Base-by-base conservation (phyloP, 92 coral and sea anemone species). In the Actinostola sp. region DNA sequence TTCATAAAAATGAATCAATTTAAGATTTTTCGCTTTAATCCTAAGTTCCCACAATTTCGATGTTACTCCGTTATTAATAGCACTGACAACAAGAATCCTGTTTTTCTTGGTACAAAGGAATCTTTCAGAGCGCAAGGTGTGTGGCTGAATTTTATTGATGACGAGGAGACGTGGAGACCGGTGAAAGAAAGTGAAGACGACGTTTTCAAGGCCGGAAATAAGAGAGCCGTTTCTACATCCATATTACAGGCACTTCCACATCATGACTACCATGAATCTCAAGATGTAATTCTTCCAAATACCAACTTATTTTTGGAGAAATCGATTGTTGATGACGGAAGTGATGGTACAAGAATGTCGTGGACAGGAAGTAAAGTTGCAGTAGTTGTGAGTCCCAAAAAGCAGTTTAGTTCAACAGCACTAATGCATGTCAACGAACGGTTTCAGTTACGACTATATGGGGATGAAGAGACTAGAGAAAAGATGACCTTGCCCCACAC, bases 341-440 rank as follows among this genome's bases (percentile, higher is more conserved):
- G 64, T 67, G 76, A 67, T 31, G 66, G 61, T 12, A 44, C 39
- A 29, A 67, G 67, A 26, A 69, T 78, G 30, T 78, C 76, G 29
- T 67, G 83, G 83, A 24, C 51, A 52, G 82, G 73, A 36, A 52
- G 73, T 9, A 76, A 66, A 76, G 66, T 76, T 1, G 82, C 74
- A 20, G 84, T 59, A 9, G 70, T 81, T 19, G 56, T 81, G 8
- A 72, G 63, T 43, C 76, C 80, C 33, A 81, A 81, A 45, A 36
- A 36, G 11, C 6, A 36, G 42, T 36, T 4, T 38, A 56, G 77
- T 4, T 74, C 52, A 32, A 72, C 83, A 2, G 83, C 88, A 13
- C 49, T 83, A 28, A 83, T 54, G 23, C 88, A 76, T 45, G 75
- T 83, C 7, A 83, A 76, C 43, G 80, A 76, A 54, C 75, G 83